Evolutionary conservation across 2,113 vertebrate genomes (phyloP), one percentile per base, ranked within the genome.

Genomic region (Cariama cristata): DNA sequence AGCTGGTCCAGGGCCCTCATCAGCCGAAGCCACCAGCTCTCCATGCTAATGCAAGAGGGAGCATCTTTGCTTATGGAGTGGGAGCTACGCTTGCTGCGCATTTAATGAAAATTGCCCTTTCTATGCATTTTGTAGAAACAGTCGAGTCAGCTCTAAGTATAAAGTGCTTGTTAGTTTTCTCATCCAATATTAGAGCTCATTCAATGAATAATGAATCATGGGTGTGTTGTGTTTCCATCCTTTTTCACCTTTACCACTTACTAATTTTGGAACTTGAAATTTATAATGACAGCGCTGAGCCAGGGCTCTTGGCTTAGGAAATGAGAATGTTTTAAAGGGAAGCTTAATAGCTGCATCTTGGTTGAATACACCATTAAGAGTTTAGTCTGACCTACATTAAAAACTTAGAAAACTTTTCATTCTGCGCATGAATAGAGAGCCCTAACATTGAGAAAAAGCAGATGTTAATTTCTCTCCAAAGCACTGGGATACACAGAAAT

Each of bases 251-350:
- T 88, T 79, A 64, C 91, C 56, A 72, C 60, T 79, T 90, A 44
- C 79, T 93, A 94, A 95, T 94, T 97, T 94, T 88, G 87, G 93
- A 94, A 67, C 67, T 75, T 88, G 64, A 74, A 75, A 84, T 86
- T 96, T 84, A 55, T 82, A 93, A 84, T 66, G 72, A 56, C 53
- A 79, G 32, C 1, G 0, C 68, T 38, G 76, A 93, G 82, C 87
- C 85, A 90, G 44, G 35, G 23, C 15, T 90, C n/a, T 82, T 96
- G 91, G 74, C 76, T 94, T 56, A 59, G 47, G 44, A 90, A 95
- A 84, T 44, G 8, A 77, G 47, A 88, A 45, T 60, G 40, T 58
- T 93, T 77, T 82, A 59, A 91, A 92, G 47, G 20, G 33, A 90
- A 69, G 26, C 28, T 76, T 73, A 83, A 49, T 60, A 68, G 38